Base-by-base conservation (phyloP, 2,113 vertebrate species). In the Zosterops japonicus region DNA sequence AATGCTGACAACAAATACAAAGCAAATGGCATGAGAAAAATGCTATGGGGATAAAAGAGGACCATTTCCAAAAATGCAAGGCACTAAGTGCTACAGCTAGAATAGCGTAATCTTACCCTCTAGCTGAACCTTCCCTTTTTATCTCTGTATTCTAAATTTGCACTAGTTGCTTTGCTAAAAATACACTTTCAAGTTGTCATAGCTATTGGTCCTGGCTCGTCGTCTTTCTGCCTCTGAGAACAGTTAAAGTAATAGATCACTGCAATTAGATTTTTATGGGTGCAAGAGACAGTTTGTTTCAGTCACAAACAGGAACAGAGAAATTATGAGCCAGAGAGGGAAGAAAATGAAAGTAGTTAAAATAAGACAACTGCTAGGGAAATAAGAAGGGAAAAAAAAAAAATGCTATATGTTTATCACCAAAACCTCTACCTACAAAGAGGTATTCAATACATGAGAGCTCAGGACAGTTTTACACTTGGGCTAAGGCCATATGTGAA, bases 131-230 rank as follows among this genome's bases (percentile, higher is more conserved):
- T 85, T 88, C 88, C 56, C 49, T 68, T 94, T 95, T 96, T 95
- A 96, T 96, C 92, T 76, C 79, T 75, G 31, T 91, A 83, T 75
- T 91, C 94, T 95, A 97, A 96, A 95, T 94, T 96, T 92, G 76
- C 56, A 83, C 71, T 81, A 68, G 79, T 70, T 93, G 75, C 92
- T 93, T 88, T 88, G 75, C 93, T 96, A 97, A 93, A 95, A 96
- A 95, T 95, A 96, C 18, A 83, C 75, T 90, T 83, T 20, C 56
- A 96, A 90, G 71, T 89, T 93, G 75, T 95, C 75, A 92, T 42
- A 97, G 85, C 82, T 96, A 90, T 95, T 90, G 85, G 94, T 93
- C 92, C 85, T 88, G 55, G 71, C 27, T 95, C 1, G 0, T 88
- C 78, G 87, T 91, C 87, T 76, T 91, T 86, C 82, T 88, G 79